Evolutionary conservation across 2,113 vertebrate genomes (phyloP).

Genomic region (Ifrita kowaldi): DNA sequence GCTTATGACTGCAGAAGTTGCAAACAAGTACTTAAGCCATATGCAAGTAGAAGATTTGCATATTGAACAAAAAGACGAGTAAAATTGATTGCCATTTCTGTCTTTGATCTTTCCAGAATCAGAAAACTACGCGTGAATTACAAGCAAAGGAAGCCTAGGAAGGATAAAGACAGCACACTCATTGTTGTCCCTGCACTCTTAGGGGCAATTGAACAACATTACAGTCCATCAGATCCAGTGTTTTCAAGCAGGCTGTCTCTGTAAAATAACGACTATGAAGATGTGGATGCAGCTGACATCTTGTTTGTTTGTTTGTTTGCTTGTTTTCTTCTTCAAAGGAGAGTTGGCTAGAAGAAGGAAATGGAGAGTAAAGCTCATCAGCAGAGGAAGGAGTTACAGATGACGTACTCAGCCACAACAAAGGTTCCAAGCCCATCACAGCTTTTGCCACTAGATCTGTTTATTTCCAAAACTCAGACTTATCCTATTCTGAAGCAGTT

Average conservation of each 20-base stretch:
- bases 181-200: not conserved
- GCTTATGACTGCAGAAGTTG: slow-evolving; percentile 56
- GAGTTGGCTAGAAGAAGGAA: not conserved
- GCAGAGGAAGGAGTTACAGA: not conserved
- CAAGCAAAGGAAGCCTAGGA: not conserved
- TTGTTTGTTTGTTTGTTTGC: not conserved
- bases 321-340: not conserved
- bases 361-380: not conserved
- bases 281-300: not conserved
- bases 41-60: not conserved
- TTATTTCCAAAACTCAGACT: not conserved
- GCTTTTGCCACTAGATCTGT: not conserved
- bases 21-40: slow-evolving; percentile 19
- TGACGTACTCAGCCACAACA: not conserved
- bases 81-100: not conserved
- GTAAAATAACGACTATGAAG: not conserved
- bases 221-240: not conserved
- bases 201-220: not conserved
- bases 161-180: not conserved
- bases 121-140: not conserved
- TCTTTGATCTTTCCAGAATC: not conserved
- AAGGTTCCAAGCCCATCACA: not conserved
- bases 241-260: not conserved
- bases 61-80: not conserved
- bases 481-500: not conserved